These are phyloP conservation scores for Coleophora flavipennella DNA, from an alignment of 2,888 invertebrate genomes.

Conservation along the genomic window DNA sequence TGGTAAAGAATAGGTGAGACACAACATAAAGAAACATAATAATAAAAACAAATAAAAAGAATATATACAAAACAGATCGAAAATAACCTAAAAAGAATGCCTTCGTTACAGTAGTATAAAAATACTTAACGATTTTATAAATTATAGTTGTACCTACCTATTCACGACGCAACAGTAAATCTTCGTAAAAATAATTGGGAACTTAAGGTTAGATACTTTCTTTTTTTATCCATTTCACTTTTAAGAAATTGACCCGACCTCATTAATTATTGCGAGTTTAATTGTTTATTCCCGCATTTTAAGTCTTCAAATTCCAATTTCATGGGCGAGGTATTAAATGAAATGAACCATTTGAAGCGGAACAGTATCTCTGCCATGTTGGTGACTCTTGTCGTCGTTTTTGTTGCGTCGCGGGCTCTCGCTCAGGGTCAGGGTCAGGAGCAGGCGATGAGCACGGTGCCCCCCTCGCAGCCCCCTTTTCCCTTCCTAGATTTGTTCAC, in stretches of 20 bases:
- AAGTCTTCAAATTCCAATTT: constrained; percentile 54
- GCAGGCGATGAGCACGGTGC: constrained; percentile 40
- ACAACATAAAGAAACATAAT: too few species aligned
- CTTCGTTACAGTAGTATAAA: too few species aligned
- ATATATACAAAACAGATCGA: too few species aligned
- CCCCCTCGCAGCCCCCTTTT: constrained; percentile 31
- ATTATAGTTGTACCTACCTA: too few species aligned
- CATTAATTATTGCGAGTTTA: constrained; percentile 34
- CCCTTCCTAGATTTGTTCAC: constrained; percentile 57
- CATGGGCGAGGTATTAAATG: constrained; percentile 61
- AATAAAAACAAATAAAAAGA: too few species aligned
- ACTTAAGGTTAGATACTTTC: neutral
- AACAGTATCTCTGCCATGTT: constrained; percentile 62
- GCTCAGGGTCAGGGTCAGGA: constrained; percentile 54
- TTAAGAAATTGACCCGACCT: constrained; percentile 22
- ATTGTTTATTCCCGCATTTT: constrained; percentile 46
- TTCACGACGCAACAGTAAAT: too few species aligned
- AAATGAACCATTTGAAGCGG: constrained; percentile 38
- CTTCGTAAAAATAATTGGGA: too few species aligned
- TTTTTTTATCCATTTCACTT: neutral
- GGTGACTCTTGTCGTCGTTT: constrained; percentile 41
- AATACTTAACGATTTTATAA: too few species aligned
- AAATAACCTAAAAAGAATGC: too few species aligned
- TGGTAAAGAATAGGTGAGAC: too few species aligned
- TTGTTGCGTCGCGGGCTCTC: constrained; percentile 33